Evolutionary conservation across 1,140 invertebrate species (phyloP).

Genomic region (Cydia pomonella): DNA sequence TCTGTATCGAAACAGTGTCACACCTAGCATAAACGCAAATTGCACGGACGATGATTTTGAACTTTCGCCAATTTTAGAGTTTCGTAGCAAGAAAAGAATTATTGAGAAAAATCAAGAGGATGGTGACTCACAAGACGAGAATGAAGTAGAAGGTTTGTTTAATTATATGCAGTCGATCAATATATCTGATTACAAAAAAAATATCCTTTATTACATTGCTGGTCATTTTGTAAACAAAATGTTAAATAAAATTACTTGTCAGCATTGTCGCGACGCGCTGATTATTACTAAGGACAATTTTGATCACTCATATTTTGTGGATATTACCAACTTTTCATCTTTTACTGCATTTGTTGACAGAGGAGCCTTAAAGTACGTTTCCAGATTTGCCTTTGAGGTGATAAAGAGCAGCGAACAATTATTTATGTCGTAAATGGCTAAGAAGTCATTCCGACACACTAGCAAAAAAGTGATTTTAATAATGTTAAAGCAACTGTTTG

Average conservation of each 20-base stretch:
- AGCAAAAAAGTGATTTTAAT: too few relatives aligned
- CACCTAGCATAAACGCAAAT: constrained; percentile 46
- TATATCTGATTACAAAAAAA: constrained; percentile 38
- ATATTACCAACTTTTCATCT: constrained; percentile 21
- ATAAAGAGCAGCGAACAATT: constrained; percentile 11
- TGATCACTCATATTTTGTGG: constrained; percentile 17
- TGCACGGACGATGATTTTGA: constrained; percentile 36
- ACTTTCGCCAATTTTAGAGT: constrained; percentile 37
- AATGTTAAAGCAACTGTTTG: too few relatives aligned
- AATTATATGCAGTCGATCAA: not conserved
- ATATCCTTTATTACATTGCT: constrained; percentile 44
- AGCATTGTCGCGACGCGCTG: constrained; percentile 16
- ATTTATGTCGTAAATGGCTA: not conserved
- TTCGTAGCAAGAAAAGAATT: constrained; percentile 18
- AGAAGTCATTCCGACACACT: too few relatives aligned
- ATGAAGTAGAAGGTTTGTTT: not conserved
- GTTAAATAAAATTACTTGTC: constrained; percentile 36
- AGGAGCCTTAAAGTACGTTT: not conserved
- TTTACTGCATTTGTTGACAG: constrained; percentile 13
- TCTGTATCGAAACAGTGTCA: constrained; percentile 43
- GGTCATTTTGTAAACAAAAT: constrained; percentile 40
- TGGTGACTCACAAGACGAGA: constrained; percentile 8
- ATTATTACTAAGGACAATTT: not conserved
- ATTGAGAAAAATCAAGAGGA: too few relatives aligned
- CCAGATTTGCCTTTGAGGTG: constrained; percentile 3